Evolutionary conservation across 2,888 invertebrate genomes (phyloP), one percentile per base, ranked within the genome.

Genomic region (Acronicta leporina): DNA sequence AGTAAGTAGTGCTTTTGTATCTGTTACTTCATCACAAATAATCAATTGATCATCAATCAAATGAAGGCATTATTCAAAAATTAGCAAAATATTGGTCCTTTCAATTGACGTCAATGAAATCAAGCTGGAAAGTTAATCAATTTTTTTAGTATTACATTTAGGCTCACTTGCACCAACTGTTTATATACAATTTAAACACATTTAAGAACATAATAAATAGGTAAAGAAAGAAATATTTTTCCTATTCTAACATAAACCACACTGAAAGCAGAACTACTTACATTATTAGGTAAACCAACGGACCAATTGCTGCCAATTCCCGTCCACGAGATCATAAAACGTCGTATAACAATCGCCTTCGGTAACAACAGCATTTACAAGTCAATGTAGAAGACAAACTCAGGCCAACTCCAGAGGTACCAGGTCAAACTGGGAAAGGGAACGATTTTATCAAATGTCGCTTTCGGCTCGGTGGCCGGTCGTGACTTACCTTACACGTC

Each of bases 401-500:
- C 79, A 78, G 82, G 78, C 83, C 81, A 75, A 40, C 48, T 79
- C 75, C 79, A 82, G 79, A 85, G 85, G 89, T 87, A 87, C 86
- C 72, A 81, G 92, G 92, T 90, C 92, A 89, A 80, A 82, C 82
- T 86, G 85, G 85, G 83, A 87, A 90, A 90, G 86, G 86, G 91
- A 87, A 87, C 92, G 93, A 93, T 93, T 85, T 88, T 92, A 94
- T 94, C 94, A 85, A 88, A 89, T 86, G 91, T 91, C 89, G 89
- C 89, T 87, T 90, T 90, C 87, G 88, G 90, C 88, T 87, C 89
- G 90, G 89, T 89, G 89, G 88, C 87, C 88, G 87, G 82, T 94
- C 93, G 93, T 94, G 94, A 93, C 94, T 92, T 91, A 90, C 93
- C 92, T 90, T 93, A 92, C 89, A 85, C 83, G 92, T 85, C 78